phyloP scores from a whole-genome alignment of 2,797 vertebrate genomes.

The Psittacula derbiana region DNA sequence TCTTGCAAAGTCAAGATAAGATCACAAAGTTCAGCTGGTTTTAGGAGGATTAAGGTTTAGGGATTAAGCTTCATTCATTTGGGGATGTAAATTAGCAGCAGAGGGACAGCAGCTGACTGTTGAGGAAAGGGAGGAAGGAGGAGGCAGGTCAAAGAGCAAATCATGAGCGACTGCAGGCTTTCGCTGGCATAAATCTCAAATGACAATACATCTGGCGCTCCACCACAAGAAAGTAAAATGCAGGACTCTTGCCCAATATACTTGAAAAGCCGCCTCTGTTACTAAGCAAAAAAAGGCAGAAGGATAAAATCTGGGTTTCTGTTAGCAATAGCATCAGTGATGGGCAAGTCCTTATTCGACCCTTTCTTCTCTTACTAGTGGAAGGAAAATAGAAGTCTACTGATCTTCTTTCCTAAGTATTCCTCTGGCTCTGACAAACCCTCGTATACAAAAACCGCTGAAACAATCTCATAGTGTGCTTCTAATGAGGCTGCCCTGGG shows the following conservation, averaged over 20 bases:
- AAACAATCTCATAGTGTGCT: background rate
- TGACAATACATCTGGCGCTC: background rate
- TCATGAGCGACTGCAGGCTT: background rate
- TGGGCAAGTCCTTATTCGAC: background rate
- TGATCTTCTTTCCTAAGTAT: background rate
- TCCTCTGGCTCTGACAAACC: background rate
- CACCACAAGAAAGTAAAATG: background rate
- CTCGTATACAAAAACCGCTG: fast-evolving
- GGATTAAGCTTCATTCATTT: slow-evolving; percentile 56
- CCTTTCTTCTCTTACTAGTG: background rate
- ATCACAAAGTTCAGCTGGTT: slow-evolving; percentile 56
- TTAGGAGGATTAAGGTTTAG: slow-evolving; percentile 53
- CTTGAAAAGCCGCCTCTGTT: background rate
- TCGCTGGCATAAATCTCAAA: background rate
- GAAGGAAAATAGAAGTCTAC: background rate
- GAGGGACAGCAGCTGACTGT: slow-evolving; percentile 13
- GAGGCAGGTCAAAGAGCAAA: slow-evolving; percentile 51
- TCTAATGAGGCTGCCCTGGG: background rate
- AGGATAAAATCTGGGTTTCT: background rate
- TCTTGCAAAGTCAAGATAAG: slow-evolving; percentile 48
- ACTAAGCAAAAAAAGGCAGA: background rate
- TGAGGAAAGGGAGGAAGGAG: slow-evolving; percentile 20
- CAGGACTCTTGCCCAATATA: background rate
- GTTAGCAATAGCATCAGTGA: background rate
- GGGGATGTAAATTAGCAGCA: slow-evolving; percentile 42